Conservation (phyloP, 2,797 vertebrate species). For the Peromyscus attwateri region DNA sequence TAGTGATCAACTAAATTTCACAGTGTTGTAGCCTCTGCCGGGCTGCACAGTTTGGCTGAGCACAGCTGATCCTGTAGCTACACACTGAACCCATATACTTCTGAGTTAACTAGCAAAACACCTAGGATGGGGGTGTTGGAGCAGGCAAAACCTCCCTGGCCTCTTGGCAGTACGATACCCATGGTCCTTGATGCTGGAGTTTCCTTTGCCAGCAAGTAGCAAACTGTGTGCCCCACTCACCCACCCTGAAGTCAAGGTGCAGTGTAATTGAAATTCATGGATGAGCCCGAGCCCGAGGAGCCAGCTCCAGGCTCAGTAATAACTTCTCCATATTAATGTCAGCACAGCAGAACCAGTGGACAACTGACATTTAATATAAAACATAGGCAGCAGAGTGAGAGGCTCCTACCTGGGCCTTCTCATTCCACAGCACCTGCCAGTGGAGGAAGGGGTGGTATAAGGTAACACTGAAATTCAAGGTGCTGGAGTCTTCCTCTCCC, state of each 20-base stretch:
- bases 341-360: slow-evolving; percentile 60
- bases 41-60: background rate
- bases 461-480: background rate
- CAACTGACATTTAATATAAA: slow-evolving; percentile 80
- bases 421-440: background rate
- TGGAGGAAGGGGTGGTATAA: background rate
- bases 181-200: background rate
- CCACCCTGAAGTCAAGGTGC: slow-evolving; percentile 3
- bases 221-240: background rate
- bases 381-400: slow-evolving; percentile 28
- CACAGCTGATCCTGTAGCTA: background rate
- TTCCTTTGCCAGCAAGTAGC: background rate
- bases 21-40: background rate
- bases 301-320: slow-evolving; percentile 61
- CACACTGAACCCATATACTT: background rate
- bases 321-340: slow-evolving; percentile 80
- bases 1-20: background rate
- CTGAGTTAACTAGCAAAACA: background rate
- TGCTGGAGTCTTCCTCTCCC: background rate
- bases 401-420: slow-evolving; percentile 52
- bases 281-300: slow-evolving; percentile 40
- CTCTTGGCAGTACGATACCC: background rate
- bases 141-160: background rate
- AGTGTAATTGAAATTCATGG: slow-evolving; percentile 78
- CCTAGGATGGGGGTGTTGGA: accelerated